Evolutionary conservation across 2,797 vertebrate genomes (phyloP).

Genomic region (Sorex maritimensis): DNA sequence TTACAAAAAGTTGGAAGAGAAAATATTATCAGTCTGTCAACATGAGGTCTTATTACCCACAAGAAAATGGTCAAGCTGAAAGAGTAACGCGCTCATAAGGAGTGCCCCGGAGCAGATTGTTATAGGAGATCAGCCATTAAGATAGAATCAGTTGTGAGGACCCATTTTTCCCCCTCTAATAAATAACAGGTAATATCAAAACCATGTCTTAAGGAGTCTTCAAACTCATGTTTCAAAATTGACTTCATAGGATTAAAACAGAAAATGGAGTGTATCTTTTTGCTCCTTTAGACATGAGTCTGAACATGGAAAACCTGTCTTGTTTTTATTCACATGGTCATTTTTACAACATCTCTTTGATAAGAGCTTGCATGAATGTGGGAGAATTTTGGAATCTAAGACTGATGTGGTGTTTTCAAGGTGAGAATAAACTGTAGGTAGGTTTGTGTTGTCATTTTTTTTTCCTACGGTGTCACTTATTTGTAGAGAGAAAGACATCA

Average conservation of each 20-base stretch:
- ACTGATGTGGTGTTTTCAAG: background rate
- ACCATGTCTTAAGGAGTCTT: background rate
- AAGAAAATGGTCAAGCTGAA: constrained; percentile 63
- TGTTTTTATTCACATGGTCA: background rate
- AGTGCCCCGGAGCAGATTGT: constrained; percentile 7
- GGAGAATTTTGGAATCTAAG: background rate
- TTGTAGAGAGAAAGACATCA: background rate
- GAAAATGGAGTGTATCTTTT: background rate
- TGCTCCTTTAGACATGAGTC: background rate
- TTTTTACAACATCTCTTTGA: background rate
- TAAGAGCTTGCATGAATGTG: background rate
- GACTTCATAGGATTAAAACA: background rate
- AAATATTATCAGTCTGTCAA: constrained; percentile 72
- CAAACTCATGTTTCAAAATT: background rate
- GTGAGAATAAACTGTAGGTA: background rate
- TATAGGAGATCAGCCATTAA: constrained; percentile 14
- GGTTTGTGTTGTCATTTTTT: background rate
- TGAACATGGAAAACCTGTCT: fast-evolving
- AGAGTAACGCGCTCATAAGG: constrained; percentile 34
- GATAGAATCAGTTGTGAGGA: background rate
- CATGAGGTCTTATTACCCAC: constrained; percentile 66
- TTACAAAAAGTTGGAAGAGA: constrained; percentile 70
- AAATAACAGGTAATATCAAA: constrained; percentile 41
- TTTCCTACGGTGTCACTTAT: background rate
- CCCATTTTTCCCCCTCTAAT: constrained; percentile 55